Evolutionary conservation across 2,797 vertebrate species (phyloP).

Genomic region (Decapterus maruadsi): DNA sequence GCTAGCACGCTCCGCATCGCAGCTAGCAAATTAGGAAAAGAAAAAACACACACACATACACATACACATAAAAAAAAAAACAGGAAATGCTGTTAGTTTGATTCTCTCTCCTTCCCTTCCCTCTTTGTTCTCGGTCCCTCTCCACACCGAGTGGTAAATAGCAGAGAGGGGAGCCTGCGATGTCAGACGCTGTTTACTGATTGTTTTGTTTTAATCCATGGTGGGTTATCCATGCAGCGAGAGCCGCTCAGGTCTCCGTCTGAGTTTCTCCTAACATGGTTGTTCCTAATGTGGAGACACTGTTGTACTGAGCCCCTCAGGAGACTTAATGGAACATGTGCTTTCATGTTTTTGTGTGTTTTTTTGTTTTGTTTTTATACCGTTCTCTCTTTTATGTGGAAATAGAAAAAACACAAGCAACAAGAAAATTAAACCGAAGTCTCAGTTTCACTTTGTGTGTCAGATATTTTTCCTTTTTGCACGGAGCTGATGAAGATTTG

Average conservation of each 20-base stretch:
- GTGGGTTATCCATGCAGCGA: conserved; percentile 74
- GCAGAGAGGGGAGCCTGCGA: conserved; percentile 57
- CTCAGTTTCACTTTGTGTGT: conserved; percentile 58
- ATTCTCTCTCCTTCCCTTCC: conserved; percentile 49
- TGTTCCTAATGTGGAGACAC: conserved; percentile 69
- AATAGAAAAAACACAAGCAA: conserved; percentile 46
- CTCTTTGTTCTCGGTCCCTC: conserved; percentile 71
- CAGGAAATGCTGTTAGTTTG: conserved; percentile 72
- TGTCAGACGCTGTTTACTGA: conserved; percentile 71
- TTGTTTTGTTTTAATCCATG: conserved; percentile 75
- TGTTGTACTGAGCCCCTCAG: conserved; percentile 61
- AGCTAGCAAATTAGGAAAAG: conserved; percentile 79
- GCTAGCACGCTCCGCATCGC: conserved; percentile 75
- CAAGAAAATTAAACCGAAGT: conserved; percentile 59
- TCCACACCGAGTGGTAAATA: conserved; percentile 66
- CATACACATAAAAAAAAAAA: conserved; percentile 45
- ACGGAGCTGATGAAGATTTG: neutral
- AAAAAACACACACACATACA: conserved; percentile 22
- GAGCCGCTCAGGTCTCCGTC: conserved; percentile 66
- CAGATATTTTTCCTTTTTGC: conserved; percentile 28
- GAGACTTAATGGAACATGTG: conserved; percentile 74
- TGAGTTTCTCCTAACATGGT: conserved; percentile 61
- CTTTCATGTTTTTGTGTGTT: conserved; percentile 63
- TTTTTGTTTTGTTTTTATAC: conserved; percentile 47
- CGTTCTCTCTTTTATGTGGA: conserved; percentile 58